phyloP scores from a whole-genome alignment of 2,888 invertebrate species.

The Chelonus formosanus region DNA sequence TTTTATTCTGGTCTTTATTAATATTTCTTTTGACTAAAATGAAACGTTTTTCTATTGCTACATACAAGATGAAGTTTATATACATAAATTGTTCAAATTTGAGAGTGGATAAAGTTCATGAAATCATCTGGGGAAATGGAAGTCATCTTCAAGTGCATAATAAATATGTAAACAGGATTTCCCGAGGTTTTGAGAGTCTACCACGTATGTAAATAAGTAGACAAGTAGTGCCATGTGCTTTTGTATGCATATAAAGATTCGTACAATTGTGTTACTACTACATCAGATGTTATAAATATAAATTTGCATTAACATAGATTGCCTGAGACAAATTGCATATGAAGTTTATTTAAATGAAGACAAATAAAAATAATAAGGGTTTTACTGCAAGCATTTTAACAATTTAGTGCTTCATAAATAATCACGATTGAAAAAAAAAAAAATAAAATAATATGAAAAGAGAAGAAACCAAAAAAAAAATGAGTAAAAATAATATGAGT shows the following conservation, averaged over 20 bases:
- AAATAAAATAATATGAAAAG: too few relatives aligned
- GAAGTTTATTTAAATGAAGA: conserved; percentile 6
- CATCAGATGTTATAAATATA: conserved; percentile 37
- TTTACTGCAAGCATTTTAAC: too few relatives aligned
- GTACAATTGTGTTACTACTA: conserved; percentile 11
- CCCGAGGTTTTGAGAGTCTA: conserved; percentile 28
- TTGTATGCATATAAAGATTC: conserved; percentile 15
- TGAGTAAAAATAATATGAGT: too few relatives aligned
- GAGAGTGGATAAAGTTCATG: conserved; percentile 5
- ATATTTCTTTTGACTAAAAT: too few relatives aligned
- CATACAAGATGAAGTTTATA: too few relatives aligned
- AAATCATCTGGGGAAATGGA: conserved; percentile 2
- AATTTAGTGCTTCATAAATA: too few relatives aligned
- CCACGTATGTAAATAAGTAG: conserved; percentile 40
- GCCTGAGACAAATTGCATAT: conserved; percentile 13
- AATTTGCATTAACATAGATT: conserved; percentile 40
- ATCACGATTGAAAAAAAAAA: too few relatives aligned
- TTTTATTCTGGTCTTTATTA: too few relatives aligned
- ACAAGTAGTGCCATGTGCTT: conserved; percentile 17
- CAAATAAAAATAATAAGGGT: too few relatives aligned
- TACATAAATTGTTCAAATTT: not conserved
- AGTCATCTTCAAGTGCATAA: conserved; percentile 39
- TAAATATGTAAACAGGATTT: conserved; percentile 48
- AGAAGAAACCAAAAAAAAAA: too few relatives aligned
- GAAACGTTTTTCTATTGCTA: too few relatives aligned